Evolutionary conservation across 2,797 vertebrate species (phyloP).

Genomic region (Pangasius larnaudii): DNA sequence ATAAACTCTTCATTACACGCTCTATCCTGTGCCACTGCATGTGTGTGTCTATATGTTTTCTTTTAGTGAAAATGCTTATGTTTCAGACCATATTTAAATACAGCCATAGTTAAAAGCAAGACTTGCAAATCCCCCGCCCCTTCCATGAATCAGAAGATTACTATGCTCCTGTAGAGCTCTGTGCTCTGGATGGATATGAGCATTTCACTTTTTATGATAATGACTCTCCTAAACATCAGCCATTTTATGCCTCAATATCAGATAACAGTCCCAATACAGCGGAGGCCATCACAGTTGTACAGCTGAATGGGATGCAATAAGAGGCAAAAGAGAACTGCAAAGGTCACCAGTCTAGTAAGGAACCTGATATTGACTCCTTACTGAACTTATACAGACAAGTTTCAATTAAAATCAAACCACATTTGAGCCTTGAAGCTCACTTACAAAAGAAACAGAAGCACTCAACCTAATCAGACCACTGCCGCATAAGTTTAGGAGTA

Average conservation of each 20-base stretch:
- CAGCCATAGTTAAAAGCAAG: conserved; percentile 59
- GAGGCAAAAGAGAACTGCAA: conserved; percentile 52
- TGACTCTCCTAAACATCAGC: conserved; percentile 53
- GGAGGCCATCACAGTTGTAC: conserved; percentile 55
- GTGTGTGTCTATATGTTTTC: conserved; percentile 33
- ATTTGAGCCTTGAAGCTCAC: neutral
- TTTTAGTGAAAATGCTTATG: conserved; percentile 62
- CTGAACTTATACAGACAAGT: neutral
- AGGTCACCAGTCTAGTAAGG: conserved; percentile 53
- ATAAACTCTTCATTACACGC: conserved; percentile 54
- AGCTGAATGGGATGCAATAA: conserved; percentile 59
- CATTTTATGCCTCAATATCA: conserved; percentile 31
- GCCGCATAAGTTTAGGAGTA: neutral
- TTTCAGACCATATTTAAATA: conserved; percentile 65
- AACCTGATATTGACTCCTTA: conserved; percentile 39
- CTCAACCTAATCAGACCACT: neutral
- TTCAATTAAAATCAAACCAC: neutral
- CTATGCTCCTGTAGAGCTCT: conserved; percentile 12
- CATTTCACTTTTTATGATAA: conserved; percentile 57
- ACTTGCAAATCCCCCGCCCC: conserved; percentile 35
- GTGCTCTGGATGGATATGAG: conserved; percentile 48
- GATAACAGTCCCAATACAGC: conserved; percentile 45
- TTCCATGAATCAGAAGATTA: conserved; percentile 1
- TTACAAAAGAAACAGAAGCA: conserved; percentile 4
- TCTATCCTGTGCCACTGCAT: conserved; percentile 12